A percentile compares a stretch with the other conserved stretches of the same genome.
phyloP scores from a whole-genome alignment of 2,888 invertebrate genomes.

The Bembecia ichneumoniformis region DNA sequence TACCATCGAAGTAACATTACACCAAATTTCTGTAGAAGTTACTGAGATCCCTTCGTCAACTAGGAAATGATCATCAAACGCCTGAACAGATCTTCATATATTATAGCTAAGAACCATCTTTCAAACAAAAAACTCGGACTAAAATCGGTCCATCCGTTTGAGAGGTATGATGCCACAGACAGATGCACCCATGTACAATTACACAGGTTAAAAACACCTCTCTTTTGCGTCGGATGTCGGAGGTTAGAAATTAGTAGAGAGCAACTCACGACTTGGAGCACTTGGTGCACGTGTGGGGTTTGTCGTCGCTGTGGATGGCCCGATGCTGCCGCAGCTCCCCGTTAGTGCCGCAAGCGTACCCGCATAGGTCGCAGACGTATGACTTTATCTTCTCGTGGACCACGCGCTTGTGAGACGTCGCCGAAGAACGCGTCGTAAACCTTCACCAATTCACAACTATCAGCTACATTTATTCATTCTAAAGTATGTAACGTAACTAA shows the following conservation, averaged over 20 bases:
- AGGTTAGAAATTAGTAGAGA: not conserved
- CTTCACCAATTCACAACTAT: slow-evolving; percentile 21
- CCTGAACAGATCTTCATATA: no score
- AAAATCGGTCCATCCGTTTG: no score
- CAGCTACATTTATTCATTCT: not conserved
- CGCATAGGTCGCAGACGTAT: slow-evolving; percentile 71
- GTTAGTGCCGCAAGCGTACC: slow-evolving; percentile 71
- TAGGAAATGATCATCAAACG: no score
- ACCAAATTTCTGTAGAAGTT: no score
- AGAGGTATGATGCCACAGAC: no score
- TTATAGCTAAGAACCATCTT: no score
- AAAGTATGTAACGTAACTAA: no score
- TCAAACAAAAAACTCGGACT: no score
- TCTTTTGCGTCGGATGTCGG: not conserved
- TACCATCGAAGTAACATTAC: no score
- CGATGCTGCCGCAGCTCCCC: slow-evolving; percentile 71
- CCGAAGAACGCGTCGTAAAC: slow-evolving; percentile 68
- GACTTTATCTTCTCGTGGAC: slow-evolving; percentile 72
- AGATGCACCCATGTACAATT: no score
- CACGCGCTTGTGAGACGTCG: slow-evolving; percentile 64
- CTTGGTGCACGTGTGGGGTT: slow-evolving; percentile 62
- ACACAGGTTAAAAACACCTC: no score
- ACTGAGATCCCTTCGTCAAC: no score
- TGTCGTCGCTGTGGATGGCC: slow-evolving; percentile 72
- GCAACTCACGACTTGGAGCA: slow-evolving; percentile 62